Conservation (phyloP, 2,113 vertebrate genomes). For the Urocolius indicus region DNA sequence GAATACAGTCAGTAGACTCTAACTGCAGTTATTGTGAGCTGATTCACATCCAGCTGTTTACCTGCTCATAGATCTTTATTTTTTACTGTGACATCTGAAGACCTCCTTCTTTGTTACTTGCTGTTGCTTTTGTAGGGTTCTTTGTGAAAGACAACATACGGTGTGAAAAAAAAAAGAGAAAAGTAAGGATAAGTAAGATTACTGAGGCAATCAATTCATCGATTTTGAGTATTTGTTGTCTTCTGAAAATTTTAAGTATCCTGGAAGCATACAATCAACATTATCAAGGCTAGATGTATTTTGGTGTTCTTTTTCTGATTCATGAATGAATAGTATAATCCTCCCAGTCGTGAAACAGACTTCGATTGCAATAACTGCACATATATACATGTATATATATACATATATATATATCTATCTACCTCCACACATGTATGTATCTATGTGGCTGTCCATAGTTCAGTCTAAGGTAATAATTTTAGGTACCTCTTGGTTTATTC, state of each 20-base stretch:
- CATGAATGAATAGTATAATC: neutral
- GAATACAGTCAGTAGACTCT: neutral
- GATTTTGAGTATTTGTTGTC: neutral
- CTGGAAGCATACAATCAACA: neutral
- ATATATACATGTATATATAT: neutral
- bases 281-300: neutral
- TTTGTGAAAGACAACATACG: neutral
- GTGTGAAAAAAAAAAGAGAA: neutral
- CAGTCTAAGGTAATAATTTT: neutral
- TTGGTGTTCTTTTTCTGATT: neutral
- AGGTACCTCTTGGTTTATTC: neutral
- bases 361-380: neutral
- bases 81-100: neutral
- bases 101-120: neutral
- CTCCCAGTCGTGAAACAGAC: neutral
- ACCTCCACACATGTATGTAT: neutral
- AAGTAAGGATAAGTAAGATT: accelerated
- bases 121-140: neutral
- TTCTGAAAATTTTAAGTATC: neutral
- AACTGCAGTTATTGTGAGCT: neutral
- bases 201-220: neutral
- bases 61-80: neutral
- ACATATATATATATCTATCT: neutral
- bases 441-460: neutral
- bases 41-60: neutral